A percentile compares a stretch with the other conserved stretches of the same genome.
phyloP scores from a whole-genome alignment of 2,113 vertebrate species.

The Cathartes aura region DNA sequence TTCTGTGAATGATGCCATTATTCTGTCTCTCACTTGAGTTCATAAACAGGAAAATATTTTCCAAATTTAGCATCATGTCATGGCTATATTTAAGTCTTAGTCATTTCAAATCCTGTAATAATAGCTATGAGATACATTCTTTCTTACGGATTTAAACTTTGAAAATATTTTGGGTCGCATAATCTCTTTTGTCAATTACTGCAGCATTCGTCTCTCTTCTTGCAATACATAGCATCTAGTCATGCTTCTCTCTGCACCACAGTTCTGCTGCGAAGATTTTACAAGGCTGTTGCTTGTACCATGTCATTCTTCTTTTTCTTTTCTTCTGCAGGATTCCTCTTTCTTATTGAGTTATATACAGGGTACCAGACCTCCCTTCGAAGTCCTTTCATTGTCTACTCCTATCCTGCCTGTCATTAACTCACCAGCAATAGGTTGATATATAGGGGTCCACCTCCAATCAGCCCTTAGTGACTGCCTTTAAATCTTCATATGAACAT shows the following conservation, averaged over 20 bases:
- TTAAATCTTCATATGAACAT: not conserved
- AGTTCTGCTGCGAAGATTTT: not conserved
- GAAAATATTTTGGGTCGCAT: not conserved
- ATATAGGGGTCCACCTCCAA: not conserved
- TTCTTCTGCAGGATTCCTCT: not conserved
- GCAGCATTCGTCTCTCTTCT: not conserved
- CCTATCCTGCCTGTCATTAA: not conserved
- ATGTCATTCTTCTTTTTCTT: not conserved
- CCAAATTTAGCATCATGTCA: not conserved
- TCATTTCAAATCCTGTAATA: not conserved
- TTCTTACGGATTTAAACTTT: not conserved
- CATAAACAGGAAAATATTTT: constrained; percentile 37
- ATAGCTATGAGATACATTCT: not conserved
- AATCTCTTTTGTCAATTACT: not conserved
- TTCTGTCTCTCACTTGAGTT: constrained; percentile 1
- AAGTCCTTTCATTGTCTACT: not conserved
- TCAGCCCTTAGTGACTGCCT: not conserved
- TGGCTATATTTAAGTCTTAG: not conserved
- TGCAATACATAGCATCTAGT: not conserved
- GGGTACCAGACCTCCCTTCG: not conserved
- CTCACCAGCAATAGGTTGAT: not conserved
- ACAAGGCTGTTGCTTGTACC: not conserved
- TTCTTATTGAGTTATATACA: not conserved
- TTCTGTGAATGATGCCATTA: constrained; percentile 34
- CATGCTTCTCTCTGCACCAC: not conserved